Base-by-base conservation (phyloP, 2,888 invertebrate species). In the Cryptus armator region DNA sequence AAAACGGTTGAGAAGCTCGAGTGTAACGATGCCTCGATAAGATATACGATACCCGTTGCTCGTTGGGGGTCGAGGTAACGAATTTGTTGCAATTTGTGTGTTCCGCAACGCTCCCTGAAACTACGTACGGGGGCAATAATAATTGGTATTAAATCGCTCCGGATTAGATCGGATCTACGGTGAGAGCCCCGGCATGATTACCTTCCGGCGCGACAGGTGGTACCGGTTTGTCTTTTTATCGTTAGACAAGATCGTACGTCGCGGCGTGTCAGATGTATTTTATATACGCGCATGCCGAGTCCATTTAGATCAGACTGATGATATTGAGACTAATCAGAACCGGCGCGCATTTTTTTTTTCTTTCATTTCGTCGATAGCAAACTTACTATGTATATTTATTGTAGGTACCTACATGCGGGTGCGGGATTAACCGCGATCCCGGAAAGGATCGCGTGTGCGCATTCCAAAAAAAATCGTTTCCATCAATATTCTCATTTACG, bases 121-220 rank as follows among this genome's bases (percentile, higher is more conserved):
- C 44, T 71, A 24, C 19, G 37, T 24, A 16, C 19, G 19, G 53
- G 75, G 59, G 71, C 79, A 83, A 83, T 77, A 88, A 89, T 92
- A 92, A 92, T 92, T 92, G 90, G 89, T 89, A 90, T 91, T 92
- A 92, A 92, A 92, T 91, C 90, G 91, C 88, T 82, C 83, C 75
- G 87, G 78, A 79, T 87, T 83, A 89, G 90, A 91, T 91, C 87
- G 87, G 89, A 92, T 91, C 89, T 88, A 72, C 83, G 72, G 51
- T 19, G 66, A 44, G 53, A 51, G 56, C 48, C 67, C 48, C 68
- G 84, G 66, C 82, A 86, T 88, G 86, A 86, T 88, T 88, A 86
- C 83, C 87, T 87, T 81, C 83, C 82, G 74, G 85, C 80, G 84
- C 87, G 88, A 88, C 88, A 88, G 88, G 88, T 88, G 88, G 84